phyloP scores from a whole-genome alignment of 2,797 vertebrate genomes.

The Serranus cabrilla region DNA sequence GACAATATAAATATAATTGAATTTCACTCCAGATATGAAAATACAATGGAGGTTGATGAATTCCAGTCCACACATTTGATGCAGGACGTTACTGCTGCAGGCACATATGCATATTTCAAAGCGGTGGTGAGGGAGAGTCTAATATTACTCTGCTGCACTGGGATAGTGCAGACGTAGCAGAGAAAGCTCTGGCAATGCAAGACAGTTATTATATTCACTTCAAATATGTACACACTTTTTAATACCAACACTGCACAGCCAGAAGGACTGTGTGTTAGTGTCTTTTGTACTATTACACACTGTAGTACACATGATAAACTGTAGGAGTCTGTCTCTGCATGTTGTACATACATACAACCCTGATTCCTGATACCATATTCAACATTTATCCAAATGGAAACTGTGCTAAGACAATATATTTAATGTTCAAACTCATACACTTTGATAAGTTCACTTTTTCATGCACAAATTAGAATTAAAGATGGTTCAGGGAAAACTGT shows the following conservation, averaged over 20 bases:
- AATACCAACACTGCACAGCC: constrained; percentile 1
- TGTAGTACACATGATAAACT: neutral
- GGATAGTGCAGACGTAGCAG: neutral
- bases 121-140: neutral
- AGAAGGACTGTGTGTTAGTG: neutral
- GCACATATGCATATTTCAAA: constrained; percentile 4
- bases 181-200: neutral
- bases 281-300: too few relatives aligned
- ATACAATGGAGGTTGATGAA: constrained; percentile 16
- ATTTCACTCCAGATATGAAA: constrained; percentile 39
- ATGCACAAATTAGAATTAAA: too few relatives aligned
- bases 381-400: too few relatives aligned
- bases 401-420: too few relatives aligned
- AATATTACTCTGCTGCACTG: neutral
- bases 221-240: neutral
- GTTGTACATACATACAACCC: neutral
- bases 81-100: constrained; percentile 15
- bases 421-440: too few relatives aligned
- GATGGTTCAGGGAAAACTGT: too few relatives aligned
- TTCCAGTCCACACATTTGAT: constrained; percentile 7
- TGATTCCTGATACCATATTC: too few relatives aligned
- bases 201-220: neutral
- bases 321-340: neutral
- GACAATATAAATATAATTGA: constrained; percentile 3
- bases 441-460: too few relatives aligned